These are phyloP conservation scores for Martes martes DNA, from an alignment of 2,113 vertebrate genomes.

Conservation along the genomic window DNA sequence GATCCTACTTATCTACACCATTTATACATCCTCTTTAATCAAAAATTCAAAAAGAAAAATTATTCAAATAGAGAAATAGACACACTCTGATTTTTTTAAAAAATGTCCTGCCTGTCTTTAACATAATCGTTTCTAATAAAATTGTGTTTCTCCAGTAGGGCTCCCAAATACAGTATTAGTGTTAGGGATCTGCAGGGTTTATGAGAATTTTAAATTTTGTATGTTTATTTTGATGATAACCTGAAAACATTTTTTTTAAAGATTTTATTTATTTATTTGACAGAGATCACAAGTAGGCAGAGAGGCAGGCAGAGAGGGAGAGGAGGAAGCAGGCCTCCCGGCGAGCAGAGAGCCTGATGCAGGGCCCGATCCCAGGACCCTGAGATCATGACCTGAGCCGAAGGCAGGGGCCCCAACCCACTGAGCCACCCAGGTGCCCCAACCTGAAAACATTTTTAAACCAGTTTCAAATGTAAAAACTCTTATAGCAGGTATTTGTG, in stretches of 20 bases:
- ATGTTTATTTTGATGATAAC: background rate
- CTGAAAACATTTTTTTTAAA: background rate
- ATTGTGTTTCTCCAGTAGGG: background rate
- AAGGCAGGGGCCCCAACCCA: too few species aligned
- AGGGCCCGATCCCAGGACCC: too few species aligned
- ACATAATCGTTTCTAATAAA: conserved; percentile 20
- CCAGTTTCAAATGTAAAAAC: conserved; percentile 34
- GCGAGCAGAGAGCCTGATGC: too few species aligned
- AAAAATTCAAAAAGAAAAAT: conserved; percentile 34
- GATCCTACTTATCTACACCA: background rate
- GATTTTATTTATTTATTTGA: background rate
- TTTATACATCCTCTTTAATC: background rate
- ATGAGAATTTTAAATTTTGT: background rate
- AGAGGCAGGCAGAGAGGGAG: too few species aligned
- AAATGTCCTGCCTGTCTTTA: background rate
- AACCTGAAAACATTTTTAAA: background rate
- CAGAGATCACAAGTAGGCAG: too few species aligned
- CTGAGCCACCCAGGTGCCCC: too few species aligned
- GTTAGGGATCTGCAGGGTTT: background rate
- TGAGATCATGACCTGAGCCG: too few species aligned
- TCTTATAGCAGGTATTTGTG: background rate
- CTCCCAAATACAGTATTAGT: background rate
- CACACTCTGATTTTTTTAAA: background rate
- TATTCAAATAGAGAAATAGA: background rate
- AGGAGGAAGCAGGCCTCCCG: too few species aligned